A percentile compares a stretch with the other conserved stretches of the same genome.
Evolutionary conservation across 2,113 vertebrate species (phyloP).

Genomic region (Oceanites oceanicus): DNA sequence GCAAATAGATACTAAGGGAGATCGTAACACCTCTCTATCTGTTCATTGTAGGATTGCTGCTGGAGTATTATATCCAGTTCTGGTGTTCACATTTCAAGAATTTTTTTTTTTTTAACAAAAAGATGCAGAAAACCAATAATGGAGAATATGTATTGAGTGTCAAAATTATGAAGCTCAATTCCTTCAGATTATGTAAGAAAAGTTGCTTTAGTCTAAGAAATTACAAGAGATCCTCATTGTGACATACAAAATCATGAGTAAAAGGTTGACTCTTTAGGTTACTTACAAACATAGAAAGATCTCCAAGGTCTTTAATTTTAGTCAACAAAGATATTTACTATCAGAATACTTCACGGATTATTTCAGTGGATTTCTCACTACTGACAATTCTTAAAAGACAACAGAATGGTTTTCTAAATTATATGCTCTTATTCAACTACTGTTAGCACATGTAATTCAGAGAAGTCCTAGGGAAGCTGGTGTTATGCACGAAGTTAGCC

Average conservation of each 20-base stretch:
- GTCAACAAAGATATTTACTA: not conserved
- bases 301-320: not conserved
- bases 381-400: not conserved
- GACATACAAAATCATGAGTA: not conserved
- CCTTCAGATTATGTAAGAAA: not conserved
- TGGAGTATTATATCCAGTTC: not conserved
- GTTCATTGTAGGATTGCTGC: not conserved
- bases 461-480: not conserved
- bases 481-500: not conserved
- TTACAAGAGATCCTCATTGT: not conserved
- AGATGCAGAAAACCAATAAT: not conserved
- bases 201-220: not conserved
- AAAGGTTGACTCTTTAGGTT: not conserved
- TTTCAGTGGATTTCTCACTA: not conserved
- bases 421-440: not conserved
- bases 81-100: not conserved
- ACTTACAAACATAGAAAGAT: not conserved
- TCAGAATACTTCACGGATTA: not conserved
- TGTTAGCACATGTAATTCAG: not conserved
- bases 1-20: not conserved
- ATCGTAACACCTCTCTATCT: not conserved
- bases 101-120: not conserved
- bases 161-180: not conserved
- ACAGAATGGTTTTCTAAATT: not conserved
- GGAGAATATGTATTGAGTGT: not conserved